Conservation (phyloP, 1,140 invertebrate species). For the Sinonovacula constricta region DNA sequence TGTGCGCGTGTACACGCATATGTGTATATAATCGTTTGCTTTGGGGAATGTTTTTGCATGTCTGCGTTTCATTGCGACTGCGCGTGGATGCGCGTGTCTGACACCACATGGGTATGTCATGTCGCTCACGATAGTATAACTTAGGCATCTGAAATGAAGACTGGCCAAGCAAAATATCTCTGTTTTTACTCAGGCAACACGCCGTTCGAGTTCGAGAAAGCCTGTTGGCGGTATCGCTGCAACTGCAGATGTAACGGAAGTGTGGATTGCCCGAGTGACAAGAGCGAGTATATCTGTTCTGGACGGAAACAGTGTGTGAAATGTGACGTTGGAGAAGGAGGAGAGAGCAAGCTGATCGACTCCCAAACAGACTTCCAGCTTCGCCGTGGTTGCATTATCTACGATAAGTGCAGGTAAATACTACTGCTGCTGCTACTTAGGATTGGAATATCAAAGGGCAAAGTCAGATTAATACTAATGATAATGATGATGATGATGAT, state of each 20-base stretch:
- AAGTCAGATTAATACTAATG: too few relatives aligned
- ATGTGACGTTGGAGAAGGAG: slow-evolving; percentile 51
- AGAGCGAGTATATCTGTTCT: slow-evolving; percentile 49
- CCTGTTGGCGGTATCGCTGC: slow-evolving; percentile 58
- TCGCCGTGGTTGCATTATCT: slow-evolving; percentile 57
- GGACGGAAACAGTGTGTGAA: slow-evolving; percentile 27
- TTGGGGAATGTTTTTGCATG: neutral
- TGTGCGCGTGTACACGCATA: too few relatives aligned
- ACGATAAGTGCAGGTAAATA: slow-evolving; percentile 31
- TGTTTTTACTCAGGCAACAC: slow-evolving; percentile 9
- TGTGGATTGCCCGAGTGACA: slow-evolving; percentile 50
- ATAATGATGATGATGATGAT: too few relatives aligned
- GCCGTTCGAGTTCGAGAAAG: slow-evolving; percentile 43
- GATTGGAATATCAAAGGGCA: too few relatives aligned
- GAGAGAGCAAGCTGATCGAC: slow-evolving; percentile 9
- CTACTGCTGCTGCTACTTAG: too few relatives aligned
- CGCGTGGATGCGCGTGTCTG: too few relatives aligned
- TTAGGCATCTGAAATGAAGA: too few relatives aligned
- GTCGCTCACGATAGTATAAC: too few relatives aligned
- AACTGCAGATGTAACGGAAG: slow-evolving; percentile 59
- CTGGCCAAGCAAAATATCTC: too few relatives aligned
- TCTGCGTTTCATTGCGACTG: neutral
- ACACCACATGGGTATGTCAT: too few relatives aligned
- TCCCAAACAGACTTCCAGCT: slow-evolving; percentile 44
- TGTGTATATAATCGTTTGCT: too few relatives aligned